A percentile compares a stretch with the other conserved stretches of the same genome.
Evolutionary conservation across 92 coral and sea anemone species (phyloP).

Genomic region (Palythoa heliodiscus): DNA sequence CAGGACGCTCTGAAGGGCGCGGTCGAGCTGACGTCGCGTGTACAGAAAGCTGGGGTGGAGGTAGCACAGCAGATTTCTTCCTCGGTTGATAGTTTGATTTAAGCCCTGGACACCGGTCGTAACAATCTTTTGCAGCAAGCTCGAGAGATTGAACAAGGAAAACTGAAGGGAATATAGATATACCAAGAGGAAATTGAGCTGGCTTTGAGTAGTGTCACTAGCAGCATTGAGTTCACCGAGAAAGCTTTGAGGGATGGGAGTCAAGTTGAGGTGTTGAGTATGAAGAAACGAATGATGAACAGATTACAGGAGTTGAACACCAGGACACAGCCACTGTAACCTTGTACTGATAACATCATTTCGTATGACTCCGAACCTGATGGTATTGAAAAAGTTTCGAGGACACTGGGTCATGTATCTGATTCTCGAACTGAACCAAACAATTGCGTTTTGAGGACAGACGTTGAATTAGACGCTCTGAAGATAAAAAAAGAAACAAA

Average conservation of each 20-base stretch:
- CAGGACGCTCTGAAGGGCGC: neutral
- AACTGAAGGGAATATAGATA: neutral
- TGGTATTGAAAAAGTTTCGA: neutral
- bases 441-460: neutral
- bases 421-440: neutral
- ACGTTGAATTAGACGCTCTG: neutral
- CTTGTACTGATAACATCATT: constrained; percentile 11
- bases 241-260: neutral
- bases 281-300: no score
- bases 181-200: neutral
- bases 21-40: neutral
- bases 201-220: neutral
- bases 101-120: neutral
- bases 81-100: neutral
- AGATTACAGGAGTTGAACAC: neutral
- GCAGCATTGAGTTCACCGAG: neutral
- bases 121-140: neutral
- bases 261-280: constrained; percentile 4
- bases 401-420: constrained; percentile 1
- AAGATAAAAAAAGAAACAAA: neutral
- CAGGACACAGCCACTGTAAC: neutral
- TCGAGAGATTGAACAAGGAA: constrained; percentile 1
- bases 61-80: neutral
- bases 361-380: neutral
- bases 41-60: neutral